Evolutionary conservation across 1,140 invertebrate genomes (phyloP), one percentile per base, ranked within the genome.

Genomic region (Drosophila lacteicornis): DNA sequence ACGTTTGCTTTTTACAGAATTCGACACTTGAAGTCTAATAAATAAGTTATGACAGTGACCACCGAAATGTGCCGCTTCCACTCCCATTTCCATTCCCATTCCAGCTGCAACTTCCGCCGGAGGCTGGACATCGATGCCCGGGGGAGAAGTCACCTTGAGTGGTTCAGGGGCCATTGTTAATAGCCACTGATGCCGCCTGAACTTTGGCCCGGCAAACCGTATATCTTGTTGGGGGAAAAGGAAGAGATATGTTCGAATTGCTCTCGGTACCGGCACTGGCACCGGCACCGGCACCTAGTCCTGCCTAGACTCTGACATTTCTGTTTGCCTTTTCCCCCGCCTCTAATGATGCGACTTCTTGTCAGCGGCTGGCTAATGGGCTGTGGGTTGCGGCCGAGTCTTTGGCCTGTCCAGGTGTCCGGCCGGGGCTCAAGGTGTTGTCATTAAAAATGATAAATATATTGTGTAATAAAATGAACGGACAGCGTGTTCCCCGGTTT

Each of bases 391-490:
- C 22, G 30, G 30, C 30, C 1, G 8, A 15, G 13, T 27, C 47
- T 27, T 13, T n/a, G 47, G 49, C 9, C 50, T 53, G 36, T 40
- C 51, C 51, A 55, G 13, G 51, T 55, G 53, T 38, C 19, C 36
- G 19, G 25, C 36, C 46, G 17, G 46, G 59, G 36, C 62, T 57
- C 58, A 76, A 82, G 80, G 80, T 82, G 80, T 82, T 78, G 80
- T 67, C 80, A 82, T 82, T 82, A 74, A 82, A 81, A 82, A 82
- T 82, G 79, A 82, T 82, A 82, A 82, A 82, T 82, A 82, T 56
- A 60, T 73, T 65, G 74, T 45, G 60, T 25, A 75, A 80, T 75
- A 79, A 75, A 79, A 75, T 75, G 58, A 45, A 58, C 56, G 56
- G 56, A 58, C 56, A 56, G 36, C 53, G 36, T 40, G 19, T 56